These are phyloP conservation scores for Cerastis rubricosa DNA, from an alignment of 2,888 invertebrate genomes.

Conservation along the genomic window DNA sequence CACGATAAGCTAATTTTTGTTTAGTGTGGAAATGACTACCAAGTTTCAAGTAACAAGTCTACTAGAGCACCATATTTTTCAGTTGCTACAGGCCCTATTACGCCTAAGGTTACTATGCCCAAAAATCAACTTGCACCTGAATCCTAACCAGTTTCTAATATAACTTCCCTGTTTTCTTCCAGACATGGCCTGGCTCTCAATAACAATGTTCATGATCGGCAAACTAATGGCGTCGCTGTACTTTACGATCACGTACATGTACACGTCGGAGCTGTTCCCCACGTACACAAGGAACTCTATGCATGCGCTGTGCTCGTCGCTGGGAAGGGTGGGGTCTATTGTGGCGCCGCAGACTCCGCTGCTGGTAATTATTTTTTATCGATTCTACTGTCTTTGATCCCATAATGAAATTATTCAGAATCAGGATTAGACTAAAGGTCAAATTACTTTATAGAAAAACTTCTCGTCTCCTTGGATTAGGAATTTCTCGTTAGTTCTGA, in stretches of 20 bases:
- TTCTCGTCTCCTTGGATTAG: no score
- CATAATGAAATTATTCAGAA: no score
- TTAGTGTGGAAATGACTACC: not conserved
- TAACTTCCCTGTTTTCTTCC: constrained; percentile 38
- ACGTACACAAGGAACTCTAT: constrained; percentile 92
- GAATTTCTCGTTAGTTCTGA: no score
- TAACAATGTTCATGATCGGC: constrained; percentile 90
- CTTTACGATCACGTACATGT: constrained; percentile 91
- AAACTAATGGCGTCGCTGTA: constrained; percentile 92
- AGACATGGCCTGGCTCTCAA: constrained; percentile 85
- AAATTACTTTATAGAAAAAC: no score
- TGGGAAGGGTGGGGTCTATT: constrained; percentile 92
- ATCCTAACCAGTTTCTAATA: not conserved
- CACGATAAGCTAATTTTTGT: no score
- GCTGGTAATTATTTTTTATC: constrained; percentile 79
- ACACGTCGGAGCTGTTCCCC: constrained; percentile 93
- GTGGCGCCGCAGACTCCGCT: constrained; percentile 92
- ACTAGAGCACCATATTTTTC: not conserved
- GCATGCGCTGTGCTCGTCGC: constrained; percentile 92
- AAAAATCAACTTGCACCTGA: not conserved
- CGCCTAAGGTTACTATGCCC: not conserved
- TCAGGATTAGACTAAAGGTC: no score
- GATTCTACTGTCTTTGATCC: no score
- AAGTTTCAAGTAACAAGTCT: not conserved
- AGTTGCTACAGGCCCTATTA: not conserved